Evolutionary conservation across 2,888 invertebrate genomes (phyloP).

Genomic region (Seira sanloemensis): DNA sequence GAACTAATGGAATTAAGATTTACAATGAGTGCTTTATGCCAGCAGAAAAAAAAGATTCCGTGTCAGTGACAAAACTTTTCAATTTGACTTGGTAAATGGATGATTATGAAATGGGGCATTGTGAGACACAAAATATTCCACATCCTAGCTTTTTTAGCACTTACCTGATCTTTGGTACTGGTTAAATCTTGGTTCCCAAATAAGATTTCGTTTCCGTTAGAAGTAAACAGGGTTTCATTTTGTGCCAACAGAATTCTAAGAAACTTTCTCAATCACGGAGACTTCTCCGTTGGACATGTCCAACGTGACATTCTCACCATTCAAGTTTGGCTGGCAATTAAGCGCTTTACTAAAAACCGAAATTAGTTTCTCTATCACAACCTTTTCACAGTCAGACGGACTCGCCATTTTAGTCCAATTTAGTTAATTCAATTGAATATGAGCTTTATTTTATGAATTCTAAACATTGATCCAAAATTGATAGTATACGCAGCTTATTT

Average conservation of each 20-base stretch:
- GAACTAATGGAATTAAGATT: no score
- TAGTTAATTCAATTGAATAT: no score
- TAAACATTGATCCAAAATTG: not conserved
- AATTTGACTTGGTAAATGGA: no score
- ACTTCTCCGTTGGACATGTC: slow-evolving; percentile 23
- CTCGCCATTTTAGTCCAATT: slow-evolving; percentile 36
- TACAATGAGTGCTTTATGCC: no score
- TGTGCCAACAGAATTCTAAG: slow-evolving; percentile 19
- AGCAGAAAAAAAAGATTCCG: no score
- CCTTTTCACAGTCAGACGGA: slow-evolving; percentile 33
- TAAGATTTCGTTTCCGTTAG: not conserved
- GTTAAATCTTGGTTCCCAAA: not conserved
- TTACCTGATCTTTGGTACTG: not conserved
- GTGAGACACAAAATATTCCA: not conserved
- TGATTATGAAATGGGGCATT: not conserved
- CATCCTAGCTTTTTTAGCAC: not conserved
- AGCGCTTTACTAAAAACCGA: slow-evolving; percentile 32
- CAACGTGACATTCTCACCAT: not conserved
- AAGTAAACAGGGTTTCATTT: slow-evolving; percentile 19
- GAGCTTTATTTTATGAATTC: not conserved
- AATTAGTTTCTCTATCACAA: slow-evolving; percentile 44
- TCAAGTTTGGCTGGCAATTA: slow-evolving; percentile 15
- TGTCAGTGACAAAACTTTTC: no score
- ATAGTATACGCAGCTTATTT: not conserved
- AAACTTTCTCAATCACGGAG: slow-evolving; percentile 27